These are phyloP conservation scores for Acleris holmiana DNA, from an alignment of 2,888 invertebrate species.

Conservation along the genomic window DNA sequence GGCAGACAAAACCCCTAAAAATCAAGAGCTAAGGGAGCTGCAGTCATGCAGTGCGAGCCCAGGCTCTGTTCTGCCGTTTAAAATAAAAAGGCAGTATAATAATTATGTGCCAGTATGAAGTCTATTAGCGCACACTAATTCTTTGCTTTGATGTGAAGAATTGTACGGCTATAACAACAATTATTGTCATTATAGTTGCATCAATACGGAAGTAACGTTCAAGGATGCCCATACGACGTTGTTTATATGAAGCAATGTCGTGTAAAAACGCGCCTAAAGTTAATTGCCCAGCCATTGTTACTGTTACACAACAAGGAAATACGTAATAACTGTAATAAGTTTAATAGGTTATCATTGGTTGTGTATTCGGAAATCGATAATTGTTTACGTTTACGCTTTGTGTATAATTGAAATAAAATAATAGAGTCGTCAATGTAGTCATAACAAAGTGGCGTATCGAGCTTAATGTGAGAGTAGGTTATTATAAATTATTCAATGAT, in stretches of 20 bases:
- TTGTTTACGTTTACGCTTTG: background rate
- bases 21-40: too few species aligned
- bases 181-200: constrained; percentile 50
- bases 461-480: too few species aligned
- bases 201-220: constrained; percentile 47
- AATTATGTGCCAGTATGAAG: too few species aligned
- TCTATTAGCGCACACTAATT: too few species aligned
- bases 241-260: constrained; percentile 37
- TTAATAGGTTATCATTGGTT: background rate
- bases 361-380: background rate
- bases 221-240: constrained; percentile 45
- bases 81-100: too few species aligned
- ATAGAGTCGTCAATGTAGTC: background rate
- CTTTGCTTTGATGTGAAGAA: too few species aligned
- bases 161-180: constrained; percentile 2
- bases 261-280: constrained; percentile 25
- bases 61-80: too few species aligned
- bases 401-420: background rate
- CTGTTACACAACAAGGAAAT: background rate
- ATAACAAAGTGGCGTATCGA: too few species aligned
- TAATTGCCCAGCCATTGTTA: constrained; percentile 29
- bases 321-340: too few species aligned
- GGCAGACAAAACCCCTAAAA: too few species aligned
- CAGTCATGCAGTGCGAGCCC: too few species aligned
- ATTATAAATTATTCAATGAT: too few species aligned